Base-by-base conservation (phyloP, 2,888 invertebrate genomes). In the Synergus gifuensis region DNA sequence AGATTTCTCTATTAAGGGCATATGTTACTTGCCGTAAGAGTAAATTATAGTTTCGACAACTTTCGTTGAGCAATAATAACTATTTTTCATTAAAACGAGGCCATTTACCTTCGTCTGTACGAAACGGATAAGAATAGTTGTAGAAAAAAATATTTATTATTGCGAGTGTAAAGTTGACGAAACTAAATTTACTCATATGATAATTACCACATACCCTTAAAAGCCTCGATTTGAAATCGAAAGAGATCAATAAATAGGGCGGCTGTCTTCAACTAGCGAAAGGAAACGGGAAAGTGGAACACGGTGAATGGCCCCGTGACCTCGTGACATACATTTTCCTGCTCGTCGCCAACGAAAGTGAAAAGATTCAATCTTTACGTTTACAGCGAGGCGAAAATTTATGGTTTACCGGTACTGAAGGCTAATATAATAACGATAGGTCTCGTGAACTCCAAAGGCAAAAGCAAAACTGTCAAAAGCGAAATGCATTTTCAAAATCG, bases 271-370 rank as follows among this genome's bases (percentile, higher is more conserved):
- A 82, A 81, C 82, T 81, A 88, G 88, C 87, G 88, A 87, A 88
- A 91, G 90, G 89, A 89, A 85, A 85, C 87, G 85, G 79, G 88
- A 90, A 91, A 91, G 91, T 92, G 87, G 92, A 90, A 92, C 91
- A 89, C 88, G 91, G 90, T 90, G 91, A 90, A 87, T 88, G 90
- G 89, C 91, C 90, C 87, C 89, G 85, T 91, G 91, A 89, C 91
- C 91, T 87, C 88, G 79, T 92, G 91, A 91, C 91, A 89, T 84
- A 90, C 88, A 90, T 92, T 91, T 36, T 90, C 87, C 86, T 87
- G 83, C 83, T 87, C 85, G 86, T 85, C 87, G 87, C 73, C 88
- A 90, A 91, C 88, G 92, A 92, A 92, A 92, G 92, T 92, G 92
- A 91, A 92, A 91, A 89, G 88, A 87, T 87, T 84, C 84, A 85